Evolutionary conservation across 2,113 vertebrate species (phyloP).

Genomic region (Mirza zaza): DNA sequence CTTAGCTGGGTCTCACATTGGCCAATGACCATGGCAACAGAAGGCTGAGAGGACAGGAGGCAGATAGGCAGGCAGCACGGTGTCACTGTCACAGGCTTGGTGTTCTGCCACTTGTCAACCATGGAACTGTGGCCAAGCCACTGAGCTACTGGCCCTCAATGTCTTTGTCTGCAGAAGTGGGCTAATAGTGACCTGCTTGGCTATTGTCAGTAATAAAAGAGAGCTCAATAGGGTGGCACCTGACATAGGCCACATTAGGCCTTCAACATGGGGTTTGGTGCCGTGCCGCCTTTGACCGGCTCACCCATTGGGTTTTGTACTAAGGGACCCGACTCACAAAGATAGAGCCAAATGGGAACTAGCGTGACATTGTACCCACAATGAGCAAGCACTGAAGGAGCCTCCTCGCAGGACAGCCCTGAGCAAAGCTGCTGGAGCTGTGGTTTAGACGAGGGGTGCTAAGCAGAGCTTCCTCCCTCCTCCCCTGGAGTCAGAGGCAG

Average conservation of each 20-base stretch:
- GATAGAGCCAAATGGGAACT: neutral
- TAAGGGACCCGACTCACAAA: neutral
- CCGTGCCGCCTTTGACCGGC: accelerated
- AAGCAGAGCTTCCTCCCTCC: neutral
- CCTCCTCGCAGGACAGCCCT: neutral
- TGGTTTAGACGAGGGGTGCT: neutral
- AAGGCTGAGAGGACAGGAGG: neutral
- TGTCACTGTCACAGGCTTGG: neutral
- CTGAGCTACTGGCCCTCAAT: neutral
- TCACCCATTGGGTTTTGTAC: neutral
- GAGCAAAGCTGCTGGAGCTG: neutral
- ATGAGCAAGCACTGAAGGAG: neutral
- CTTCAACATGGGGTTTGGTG: neutral
- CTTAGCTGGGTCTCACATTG: neutral
- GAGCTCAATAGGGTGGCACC: neutral
- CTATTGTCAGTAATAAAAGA: neutral
- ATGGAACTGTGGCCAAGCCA: neutral
- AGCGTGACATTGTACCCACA: neutral
- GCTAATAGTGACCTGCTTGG: neutral
- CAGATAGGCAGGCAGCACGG: neutral
- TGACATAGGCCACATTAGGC: neutral
- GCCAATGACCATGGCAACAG: neutral
- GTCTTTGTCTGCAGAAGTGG: neutral
- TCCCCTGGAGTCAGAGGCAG: neutral
- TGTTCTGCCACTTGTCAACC: neutral